These are phyloP conservation scores for Hyposoter dolosus DNA, from an alignment of 2,888 invertebrate genomes.

Conservation along the genomic window DNA sequence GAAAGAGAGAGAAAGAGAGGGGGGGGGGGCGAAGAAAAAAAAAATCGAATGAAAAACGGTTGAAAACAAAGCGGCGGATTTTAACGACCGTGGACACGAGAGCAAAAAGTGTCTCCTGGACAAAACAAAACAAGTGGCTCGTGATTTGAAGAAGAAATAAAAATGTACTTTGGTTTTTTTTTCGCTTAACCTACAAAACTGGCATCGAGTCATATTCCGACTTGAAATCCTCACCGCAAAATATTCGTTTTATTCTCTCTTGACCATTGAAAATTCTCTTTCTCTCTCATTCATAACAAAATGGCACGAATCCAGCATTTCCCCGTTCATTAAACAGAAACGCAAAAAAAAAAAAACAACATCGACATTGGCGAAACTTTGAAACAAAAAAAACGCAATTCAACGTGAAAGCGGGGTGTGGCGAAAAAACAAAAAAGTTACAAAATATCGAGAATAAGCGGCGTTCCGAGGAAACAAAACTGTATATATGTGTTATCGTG, in stretches of 20 bases:
- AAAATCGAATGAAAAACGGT: not conserved
- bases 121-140: slow-evolving; percentile 12
- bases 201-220: slow-evolving; percentile 58
- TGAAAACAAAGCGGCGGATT: slow-evolving; percentile 28
- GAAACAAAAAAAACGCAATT: slow-evolving; percentile 26
- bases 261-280: not conserved
- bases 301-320: slow-evolving; percentile 67
- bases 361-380: slow-evolving; percentile 47
- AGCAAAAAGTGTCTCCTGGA: slow-evolving; percentile 18
- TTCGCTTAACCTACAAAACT: slow-evolving; percentile 67
- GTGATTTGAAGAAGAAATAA: slow-evolving; percentile 31
- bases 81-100: slow-evolving; percentile 35
- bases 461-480: slow-evolving; percentile 45
- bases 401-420: slow-evolving; percentile 16
- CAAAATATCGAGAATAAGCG: slow-evolving; percentile 40
- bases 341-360: slow-evolving; percentile 44
- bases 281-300: slow-evolving; percentile 49
- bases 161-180: slow-evolving; percentile 66
- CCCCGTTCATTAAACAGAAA: slow-evolving; percentile 35
- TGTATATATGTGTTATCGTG: slow-evolving; percentile 12
- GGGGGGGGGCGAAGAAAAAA: not conserved
- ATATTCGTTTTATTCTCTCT: slow-evolving; percentile 11
- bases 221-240: not conserved
- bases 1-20: slow-evolving; percentile 20
- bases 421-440: slow-evolving; percentile 36